Base-by-base conservation (phyloP, 2,888 invertebrate species). In the Coenonympha glycerion region DNA sequence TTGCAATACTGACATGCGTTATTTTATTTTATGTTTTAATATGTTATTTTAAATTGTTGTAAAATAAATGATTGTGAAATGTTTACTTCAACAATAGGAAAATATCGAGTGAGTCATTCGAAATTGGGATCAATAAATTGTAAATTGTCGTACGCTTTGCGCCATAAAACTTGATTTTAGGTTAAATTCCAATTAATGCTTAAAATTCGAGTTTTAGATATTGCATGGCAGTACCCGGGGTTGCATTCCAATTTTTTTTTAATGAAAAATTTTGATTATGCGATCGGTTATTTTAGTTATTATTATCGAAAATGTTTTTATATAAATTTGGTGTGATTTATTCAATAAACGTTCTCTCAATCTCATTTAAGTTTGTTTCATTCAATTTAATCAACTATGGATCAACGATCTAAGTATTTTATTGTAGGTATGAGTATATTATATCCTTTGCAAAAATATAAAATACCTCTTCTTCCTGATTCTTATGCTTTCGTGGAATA, bases 181-280 rank as follows among this genome's bases (percentile, higher is more conserved):
- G 76, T 76, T 73, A 58, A 64, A 66, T n/a, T 59, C 47, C 52
- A 59, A 65, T 67, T 59, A 41, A 52, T 61, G 63, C 75, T 76
- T 79, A 77, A 33, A 84, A 79, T 72, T 81, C 79, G 79, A 84
- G 80, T 85, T 85, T 82, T 83, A 77, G 68, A 73, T 68, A 59
- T 63, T 85, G 86, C 86, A 87, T 86, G 85, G 83, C 82, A 82
- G 80, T 77, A 73, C 79, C 81, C 76, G 76, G 79, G 75, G 75
- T 84, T 85, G 86, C 85, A 76, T 85, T 80, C 80, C 71, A 71
- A 72, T 80, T 83, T 87, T 81, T 83, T 83, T 76, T 63, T 66
- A 64, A 61, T 63, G 67, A 78, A 85, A 86, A 87, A 86, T 80
- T 79, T 76, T 83, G 85, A 86, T 85, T 80, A 85, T 84, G 86